Evolutionary conservation across 2,797 vertebrate species (phyloP).

Genomic region (Kryptolebias ocellatus): DNA sequence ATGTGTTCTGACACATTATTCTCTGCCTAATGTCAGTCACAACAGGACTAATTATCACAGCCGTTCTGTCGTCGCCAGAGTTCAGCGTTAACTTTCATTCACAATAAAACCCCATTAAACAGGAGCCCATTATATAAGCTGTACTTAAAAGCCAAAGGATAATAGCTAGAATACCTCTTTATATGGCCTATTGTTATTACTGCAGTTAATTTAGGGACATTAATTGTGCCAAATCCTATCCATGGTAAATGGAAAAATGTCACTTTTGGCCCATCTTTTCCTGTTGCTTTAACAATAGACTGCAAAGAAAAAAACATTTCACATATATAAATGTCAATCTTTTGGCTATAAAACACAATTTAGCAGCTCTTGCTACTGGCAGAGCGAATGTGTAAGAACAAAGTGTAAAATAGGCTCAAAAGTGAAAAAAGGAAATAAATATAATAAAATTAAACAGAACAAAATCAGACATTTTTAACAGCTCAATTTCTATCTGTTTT

Average conservation of each 20-base stretch:
- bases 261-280: background rate
- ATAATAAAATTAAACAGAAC: no score
- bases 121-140: background rate
- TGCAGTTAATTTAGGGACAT: background rate
- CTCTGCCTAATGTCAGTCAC: background rate
- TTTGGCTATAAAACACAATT: no score
- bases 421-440: no score
- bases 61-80: background rate
- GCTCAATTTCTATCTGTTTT: no score
- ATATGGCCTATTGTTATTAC: background rate
- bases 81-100: background rate
- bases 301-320: background rate
- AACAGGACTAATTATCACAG: background rate
- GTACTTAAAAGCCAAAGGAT: background rate
- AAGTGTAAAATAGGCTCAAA: no score
- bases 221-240: conserved; percentile 3
- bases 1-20: background rate
- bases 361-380: no score
- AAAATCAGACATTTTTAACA: no score
- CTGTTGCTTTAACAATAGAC: background rate
- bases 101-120: background rate
- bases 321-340: no score
- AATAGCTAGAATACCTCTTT: background rate
- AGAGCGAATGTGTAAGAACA: no score
- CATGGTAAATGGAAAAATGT: background rate